Percentiles rank a stretch among this genome's conserved stretches.
Conservation (phyloP, 1,140 invertebrate genomes). For the Drosophila punjabiensis region DNA sequence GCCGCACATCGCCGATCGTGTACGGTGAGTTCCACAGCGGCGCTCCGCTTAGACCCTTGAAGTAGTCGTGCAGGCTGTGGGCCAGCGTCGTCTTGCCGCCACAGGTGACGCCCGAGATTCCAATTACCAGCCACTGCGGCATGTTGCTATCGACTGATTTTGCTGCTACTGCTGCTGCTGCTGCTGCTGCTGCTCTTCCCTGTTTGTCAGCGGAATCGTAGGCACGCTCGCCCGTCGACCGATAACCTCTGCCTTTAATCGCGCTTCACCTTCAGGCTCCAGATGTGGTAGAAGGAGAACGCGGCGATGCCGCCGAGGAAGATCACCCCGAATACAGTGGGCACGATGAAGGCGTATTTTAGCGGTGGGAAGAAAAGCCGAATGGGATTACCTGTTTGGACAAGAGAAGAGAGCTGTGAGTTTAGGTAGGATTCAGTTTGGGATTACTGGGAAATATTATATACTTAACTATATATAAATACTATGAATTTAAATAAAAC, state of each 20-base stretch:
- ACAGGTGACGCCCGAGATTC: constrained; percentile 91
- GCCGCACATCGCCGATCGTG: constrained; percentile 86
- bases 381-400: constrained; percentile 86
- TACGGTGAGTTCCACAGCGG: constrained; percentile 74
- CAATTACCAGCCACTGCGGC: constrained; percentile 89
- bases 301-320: constrained; percentile 89
- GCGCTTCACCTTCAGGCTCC: constrained; percentile 67
- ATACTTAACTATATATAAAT: background rate
- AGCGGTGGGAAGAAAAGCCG: constrained; percentile 88
- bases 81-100: constrained; percentile 93
- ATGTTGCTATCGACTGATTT: constrained; percentile 63
- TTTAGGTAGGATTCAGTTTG: too few species aligned
- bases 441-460: background rate
- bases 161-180: background rate
- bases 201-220: constrained; percentile 22
- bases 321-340: constrained; percentile 87
- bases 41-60: constrained; percentile 72
- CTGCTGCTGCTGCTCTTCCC: constrained; percentile 21
- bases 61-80: constrained; percentile 86
- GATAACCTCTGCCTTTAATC: constrained; percentile 47
- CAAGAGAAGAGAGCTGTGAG: background rate
- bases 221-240: background rate
- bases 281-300: constrained; percentile 89
- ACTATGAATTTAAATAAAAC: background rate
- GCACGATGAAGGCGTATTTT: constrained; percentile 87